A percentile compares a stretch with the other conserved stretches of the same genome.
Conservation (phyloP, 2,113 vertebrate species). For the Carassius auratus region DNA sequence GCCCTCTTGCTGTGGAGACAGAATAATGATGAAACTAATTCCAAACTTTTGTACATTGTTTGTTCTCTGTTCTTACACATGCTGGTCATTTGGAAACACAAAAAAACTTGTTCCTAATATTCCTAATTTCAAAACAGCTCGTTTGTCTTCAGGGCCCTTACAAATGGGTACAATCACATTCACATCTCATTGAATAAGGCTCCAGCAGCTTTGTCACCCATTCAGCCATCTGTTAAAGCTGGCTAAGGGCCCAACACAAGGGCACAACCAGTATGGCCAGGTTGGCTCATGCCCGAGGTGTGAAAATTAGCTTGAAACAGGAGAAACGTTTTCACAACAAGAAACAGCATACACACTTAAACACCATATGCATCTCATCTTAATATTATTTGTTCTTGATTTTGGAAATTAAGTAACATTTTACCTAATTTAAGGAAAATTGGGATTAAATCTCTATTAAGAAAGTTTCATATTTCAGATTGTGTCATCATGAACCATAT, state of each 20-base stretch:
- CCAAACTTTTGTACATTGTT: not conserved
- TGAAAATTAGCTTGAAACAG: conserved; percentile 51
- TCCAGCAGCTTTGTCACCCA: conserved; percentile 67
- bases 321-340: conserved; percentile 29
- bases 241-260: conserved; percentile 67
- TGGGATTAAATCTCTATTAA: not conserved
- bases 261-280: conserved; percentile 51
- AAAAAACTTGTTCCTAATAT: conserved; percentile 16
- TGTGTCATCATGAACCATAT: not conserved
- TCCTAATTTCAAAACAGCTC: conserved; percentile 45
- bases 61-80: not conserved
- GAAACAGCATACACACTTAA: conserved; percentile 25
- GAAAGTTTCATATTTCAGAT: conserved; percentile 10
- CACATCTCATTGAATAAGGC: conserved; percentile 69
- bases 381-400: not conserved
- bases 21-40: not conserved
- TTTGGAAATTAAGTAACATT: not conserved
- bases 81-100: conserved; percentile 22
- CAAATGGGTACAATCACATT: conserved; percentile 64
- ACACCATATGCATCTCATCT: conserved; percentile 22
- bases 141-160: conserved; percentile 58
- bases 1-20: not conserved
- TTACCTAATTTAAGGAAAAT: not conserved
- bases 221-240: conserved; percentile 72
- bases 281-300: conserved; percentile 51